A percentile compares a stretch with the other conserved stretches of the same genome.
Evolutionary conservation across 2,888 invertebrate species (phyloP).

Genomic region (Smittia aterrima): DNA sequence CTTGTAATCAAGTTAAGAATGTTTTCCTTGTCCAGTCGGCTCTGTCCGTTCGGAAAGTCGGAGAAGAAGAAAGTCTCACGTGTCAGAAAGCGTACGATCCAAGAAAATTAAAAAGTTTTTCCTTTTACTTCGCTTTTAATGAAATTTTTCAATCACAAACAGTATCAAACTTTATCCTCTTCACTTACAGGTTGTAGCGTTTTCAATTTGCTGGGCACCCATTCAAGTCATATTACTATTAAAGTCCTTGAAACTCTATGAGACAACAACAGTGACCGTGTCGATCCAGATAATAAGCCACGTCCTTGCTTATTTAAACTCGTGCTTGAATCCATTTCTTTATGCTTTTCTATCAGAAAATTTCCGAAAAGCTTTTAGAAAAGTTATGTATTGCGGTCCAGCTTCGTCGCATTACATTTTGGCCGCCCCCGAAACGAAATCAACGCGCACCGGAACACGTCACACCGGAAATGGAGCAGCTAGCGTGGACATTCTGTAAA

Average conservation of each 20-base stretch:
- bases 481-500: conserved; percentile 35
- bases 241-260: conserved; percentile 72
- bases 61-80: neutral
- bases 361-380: conserved; percentile 84
- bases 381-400: conserved; percentile 56
- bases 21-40: neutral
- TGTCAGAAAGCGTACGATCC: neutral
- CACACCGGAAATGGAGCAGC: conserved; percentile 16
- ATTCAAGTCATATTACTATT: conserved; percentile 82
- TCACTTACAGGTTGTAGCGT: conserved; percentile 57
- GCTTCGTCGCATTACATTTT: conserved; percentile 45
- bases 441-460: conserved; percentile 59
- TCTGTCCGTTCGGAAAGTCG: neutral
- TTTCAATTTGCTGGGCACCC: conserved; percentile 92
- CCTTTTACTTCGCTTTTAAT: conserved; percentile 51
- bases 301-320: conserved; percentile 62
- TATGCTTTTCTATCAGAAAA: conserved; percentile 94
- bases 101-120: neutral
- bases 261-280: conserved; percentile 66
- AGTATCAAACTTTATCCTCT: too few relatives aligned
- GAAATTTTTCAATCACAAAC: too few relatives aligned
- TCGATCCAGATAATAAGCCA: conserved; percentile 76
- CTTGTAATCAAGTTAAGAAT: neutral
- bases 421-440: conserved; percentile 57
- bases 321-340: conserved; percentile 89